Percentiles rank a stretch among this genome's conserved stretches.
Conservation (phyloP, 2,113 vertebrate genomes). For the Crotalus viridis region DNA sequence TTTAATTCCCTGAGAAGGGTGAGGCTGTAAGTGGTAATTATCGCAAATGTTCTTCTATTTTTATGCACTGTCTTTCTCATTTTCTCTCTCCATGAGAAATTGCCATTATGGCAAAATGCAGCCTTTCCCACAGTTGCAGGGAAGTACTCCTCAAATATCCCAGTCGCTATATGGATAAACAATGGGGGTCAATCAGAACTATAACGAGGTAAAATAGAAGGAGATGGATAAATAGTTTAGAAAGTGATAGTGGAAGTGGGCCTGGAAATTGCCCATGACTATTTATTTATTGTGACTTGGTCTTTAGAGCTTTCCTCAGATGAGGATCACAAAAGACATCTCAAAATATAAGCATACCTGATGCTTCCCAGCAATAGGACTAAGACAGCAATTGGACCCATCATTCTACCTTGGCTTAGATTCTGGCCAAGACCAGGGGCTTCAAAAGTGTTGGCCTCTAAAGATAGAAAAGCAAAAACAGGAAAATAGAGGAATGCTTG, state of each 20-base stretch:
- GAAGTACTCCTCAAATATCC: not conserved
- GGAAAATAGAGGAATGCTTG: not conserved
- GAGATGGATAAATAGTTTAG: not conserved
- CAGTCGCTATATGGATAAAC: not conserved
- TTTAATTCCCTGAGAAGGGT: slow-evolving; percentile 68
- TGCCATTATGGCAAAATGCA: slow-evolving; percentile 45
- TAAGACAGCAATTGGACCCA: not conserved
- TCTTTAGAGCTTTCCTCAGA: not conserved
- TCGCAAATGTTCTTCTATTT: slow-evolving; percentile 74
- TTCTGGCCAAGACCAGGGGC: not conserved
- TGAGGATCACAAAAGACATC: not conserved
- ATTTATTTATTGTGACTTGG: not conserved
- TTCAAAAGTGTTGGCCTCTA: not conserved
- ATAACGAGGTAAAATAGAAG: not conserved
- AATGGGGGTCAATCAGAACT: not conserved
- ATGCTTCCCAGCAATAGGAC: not conserved
- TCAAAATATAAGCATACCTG: not conserved
- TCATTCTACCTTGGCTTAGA: not conserved
- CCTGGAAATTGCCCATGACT: not conserved
- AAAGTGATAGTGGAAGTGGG: not conserved
- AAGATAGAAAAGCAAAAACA: not conserved
- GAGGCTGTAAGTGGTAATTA: slow-evolving; percentile 64
- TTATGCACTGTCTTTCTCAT: slow-evolving; percentile 52
- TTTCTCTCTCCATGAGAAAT: slow-evolving; percentile 45
- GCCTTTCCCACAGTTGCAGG: slow-evolving; percentile 37